These are phyloP conservation scores for Lasius platythorax DNA, from an alignment of 2,888 invertebrate genomes.

Conservation along the genomic window DNA sequence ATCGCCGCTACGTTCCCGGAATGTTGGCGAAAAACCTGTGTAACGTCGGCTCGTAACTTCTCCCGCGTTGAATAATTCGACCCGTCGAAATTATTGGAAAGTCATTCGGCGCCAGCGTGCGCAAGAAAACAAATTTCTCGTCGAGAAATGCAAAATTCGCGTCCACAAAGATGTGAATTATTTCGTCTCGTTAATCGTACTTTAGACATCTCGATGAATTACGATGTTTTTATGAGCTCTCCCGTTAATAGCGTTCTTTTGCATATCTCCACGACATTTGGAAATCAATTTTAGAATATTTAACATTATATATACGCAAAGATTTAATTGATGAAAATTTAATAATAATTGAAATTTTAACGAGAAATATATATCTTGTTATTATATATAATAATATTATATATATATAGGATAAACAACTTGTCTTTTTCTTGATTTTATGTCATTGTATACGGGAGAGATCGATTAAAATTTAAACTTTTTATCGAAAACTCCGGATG, in stretches of 20 bases:
- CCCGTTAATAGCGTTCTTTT: constrained; percentile 17
- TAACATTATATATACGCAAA: background rate
- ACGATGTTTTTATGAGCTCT: constrained; percentile 47
- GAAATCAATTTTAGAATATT: constrained; percentile 4
- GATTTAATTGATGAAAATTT: background rate
- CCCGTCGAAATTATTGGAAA: constrained; percentile 53
- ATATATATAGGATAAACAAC: background rate
- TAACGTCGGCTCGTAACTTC: constrained; percentile 48
- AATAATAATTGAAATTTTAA: background rate
- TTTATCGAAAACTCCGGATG: constrained; percentile 10
- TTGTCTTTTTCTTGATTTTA: background rate
- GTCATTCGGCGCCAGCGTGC: constrained; percentile 32
- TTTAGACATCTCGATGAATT: constrained; percentile 46
- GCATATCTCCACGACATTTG: background rate
- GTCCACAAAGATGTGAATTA: constrained; percentile 48
- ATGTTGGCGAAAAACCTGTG: constrained; percentile 34
- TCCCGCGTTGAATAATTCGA: constrained; percentile 48
- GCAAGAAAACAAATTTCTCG: constrained; percentile 41
- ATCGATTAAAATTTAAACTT: background rate
- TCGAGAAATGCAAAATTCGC: constrained; percentile 35
- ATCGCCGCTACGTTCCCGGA: constrained; percentile 34
- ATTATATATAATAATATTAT: no score
- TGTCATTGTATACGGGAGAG: background rate
- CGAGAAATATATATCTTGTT: background rate
- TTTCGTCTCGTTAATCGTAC: constrained; percentile 49